Conservation (phyloP, 2,888 invertebrate genomes). For the Lissocephala sabroskyi region DNA sequence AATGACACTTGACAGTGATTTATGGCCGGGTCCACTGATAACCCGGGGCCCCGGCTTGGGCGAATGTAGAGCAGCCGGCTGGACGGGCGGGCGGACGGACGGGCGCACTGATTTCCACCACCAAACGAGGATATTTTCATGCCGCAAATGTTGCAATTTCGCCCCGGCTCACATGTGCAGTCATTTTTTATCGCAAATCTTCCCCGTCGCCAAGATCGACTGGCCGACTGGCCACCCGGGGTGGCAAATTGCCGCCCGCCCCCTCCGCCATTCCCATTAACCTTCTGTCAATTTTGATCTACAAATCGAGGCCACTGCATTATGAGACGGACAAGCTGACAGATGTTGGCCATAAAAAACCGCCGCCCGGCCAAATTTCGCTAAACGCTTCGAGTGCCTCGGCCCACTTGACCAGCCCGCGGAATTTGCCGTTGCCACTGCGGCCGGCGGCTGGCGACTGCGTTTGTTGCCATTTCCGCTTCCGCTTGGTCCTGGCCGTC, state of each 20-base stretch:
- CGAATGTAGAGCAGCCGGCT: constrained; percentile 41
- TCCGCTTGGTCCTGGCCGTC: constrained; percentile 45
- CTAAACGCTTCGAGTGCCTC: not conserved
- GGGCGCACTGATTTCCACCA: constrained; percentile 12
- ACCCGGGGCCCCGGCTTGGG: constrained; percentile 53
- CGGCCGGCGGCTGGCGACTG: constrained; percentile 32
- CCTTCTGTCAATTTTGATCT: constrained; percentile 57
- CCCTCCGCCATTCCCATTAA: constrained; percentile 41
- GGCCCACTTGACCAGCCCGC: not conserved
- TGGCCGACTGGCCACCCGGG: constrained; percentile 48
- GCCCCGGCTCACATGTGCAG: constrained; percentile 55
- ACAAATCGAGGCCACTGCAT: constrained; percentile 8
- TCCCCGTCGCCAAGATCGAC: constrained; percentile 6
- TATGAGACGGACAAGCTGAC: constrained; percentile 2
- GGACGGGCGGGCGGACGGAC: constrained; percentile 5
- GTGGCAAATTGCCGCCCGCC: constrained; percentile 52
- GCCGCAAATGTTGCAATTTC: constrained; percentile 65
- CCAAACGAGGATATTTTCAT: constrained; percentile 50
- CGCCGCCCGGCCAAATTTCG: not conserved
- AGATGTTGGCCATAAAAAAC: constrained; percentile 8
- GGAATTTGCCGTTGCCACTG: constrained; percentile 9
- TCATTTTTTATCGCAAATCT: constrained; percentile 63
- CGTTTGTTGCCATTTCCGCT: constrained; percentile 63
- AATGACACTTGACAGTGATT: constrained; percentile 73
- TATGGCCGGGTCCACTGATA: constrained; percentile 69